These are phyloP conservation scores for Leptopilina drosophilae DNA, from an alignment of 2,888 invertebrate genomes.

Conservation along the genomic window DNA sequence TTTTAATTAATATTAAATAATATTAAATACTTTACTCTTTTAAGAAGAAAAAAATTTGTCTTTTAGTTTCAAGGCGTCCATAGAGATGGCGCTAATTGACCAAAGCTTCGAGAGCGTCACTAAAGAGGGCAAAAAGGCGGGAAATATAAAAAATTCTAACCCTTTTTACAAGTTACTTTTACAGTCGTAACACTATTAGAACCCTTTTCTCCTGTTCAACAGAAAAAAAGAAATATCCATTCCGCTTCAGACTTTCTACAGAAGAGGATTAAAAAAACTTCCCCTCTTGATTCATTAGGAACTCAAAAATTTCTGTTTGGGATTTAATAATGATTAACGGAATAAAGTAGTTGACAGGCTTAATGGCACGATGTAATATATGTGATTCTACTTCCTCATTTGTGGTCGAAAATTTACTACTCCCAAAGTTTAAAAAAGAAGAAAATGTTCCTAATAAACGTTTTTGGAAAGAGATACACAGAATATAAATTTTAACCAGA, in stretches of 20 bases:
- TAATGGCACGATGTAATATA: background rate
- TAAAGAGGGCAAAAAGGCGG: background rate
- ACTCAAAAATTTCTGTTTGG: background rate
- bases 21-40: no score
- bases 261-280: background rate
- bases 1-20: no score
- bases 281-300: background rate
- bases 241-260: background rate
- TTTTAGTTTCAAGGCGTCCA: no score
- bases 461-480: background rate
- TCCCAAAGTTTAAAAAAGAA: background rate
- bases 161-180: background rate
- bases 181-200: no score
- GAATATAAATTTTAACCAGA: conserved; percentile 38
- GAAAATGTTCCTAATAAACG: background rate
- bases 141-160: background rate
- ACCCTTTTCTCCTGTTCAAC: no score
- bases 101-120: background rate
- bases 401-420: conserved; percentile 35
- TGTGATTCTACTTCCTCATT: conserved; percentile 20
- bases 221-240: background rate
- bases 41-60: no score
- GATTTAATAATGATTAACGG: conserved; percentile 25
- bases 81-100: no score
- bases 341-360: conserved; percentile 22